Evolutionary conservation across 2,797 vertebrate species (phyloP), one percentile per base, ranked within the genome.

Genomic region (Loris lydekkerianus): DNA sequence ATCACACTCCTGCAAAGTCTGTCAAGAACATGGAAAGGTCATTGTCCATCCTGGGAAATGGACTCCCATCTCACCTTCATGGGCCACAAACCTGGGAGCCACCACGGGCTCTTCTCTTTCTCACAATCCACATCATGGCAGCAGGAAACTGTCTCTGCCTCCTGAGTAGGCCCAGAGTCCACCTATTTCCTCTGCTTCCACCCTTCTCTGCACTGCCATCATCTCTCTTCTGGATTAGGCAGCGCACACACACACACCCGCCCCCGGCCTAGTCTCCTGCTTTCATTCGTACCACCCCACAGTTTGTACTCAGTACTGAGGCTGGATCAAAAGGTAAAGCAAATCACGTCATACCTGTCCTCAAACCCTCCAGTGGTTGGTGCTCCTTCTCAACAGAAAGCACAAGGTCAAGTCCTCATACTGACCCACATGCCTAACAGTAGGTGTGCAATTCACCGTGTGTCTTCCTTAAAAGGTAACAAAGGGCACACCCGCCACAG

Each of bases 1-100:
- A 34, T 78, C 97, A 96, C 87, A 0, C 95, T 96, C 94, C 95
- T 86, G 93, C 96, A 96, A 96, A 97, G 96, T 96, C 96, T 96
- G 60, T 93, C 89, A 31, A 96, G 95, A 84, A 96, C 89, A 0
- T 40, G 7, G 25, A 85, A 67, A 84, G 56, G 67, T 37, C 60
- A 37, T 58, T 7, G 7, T 23, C n/a, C 56, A 31, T 29, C 4
- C 81, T 18, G 3, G 40, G 56, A 4, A 25, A 18, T 17, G 29
- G 34, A 11, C 9, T 4, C 31, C 8, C 17, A 13, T 46, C 63
- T 70, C 20, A 25, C 17, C 40, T 4, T 1, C 72, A 49, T 2
- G 4, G 70, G 27, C 61, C 10, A 2, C 49, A 60, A 73, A 17
- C 14, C n/a, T 29, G 31, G 3, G 6, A 46, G 21, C 17, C 49